Evolutionary conservation across 2,797 vertebrate genomes (phyloP).

Genomic region (Champsocephalus gunnari): DNA sequence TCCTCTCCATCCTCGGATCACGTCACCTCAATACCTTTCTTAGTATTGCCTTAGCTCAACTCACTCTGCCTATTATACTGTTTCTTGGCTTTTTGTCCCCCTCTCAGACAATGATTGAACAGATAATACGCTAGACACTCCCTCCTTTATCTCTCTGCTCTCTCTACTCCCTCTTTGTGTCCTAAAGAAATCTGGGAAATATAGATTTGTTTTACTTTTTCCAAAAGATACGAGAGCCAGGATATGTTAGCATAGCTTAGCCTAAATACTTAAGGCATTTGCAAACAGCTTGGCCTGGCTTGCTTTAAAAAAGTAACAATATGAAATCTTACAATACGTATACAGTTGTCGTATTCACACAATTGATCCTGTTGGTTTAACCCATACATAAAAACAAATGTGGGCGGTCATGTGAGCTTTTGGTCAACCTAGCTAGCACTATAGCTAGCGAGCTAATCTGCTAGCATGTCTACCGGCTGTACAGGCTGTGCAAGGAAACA

Average conservation of each 20-base stretch:
- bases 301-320: not conserved
- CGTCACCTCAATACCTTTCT: constrained; percentile 49
- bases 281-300: not conserved
- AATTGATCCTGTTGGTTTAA: not conserved
- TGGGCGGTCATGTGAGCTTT: not conserved
- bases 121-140: not conserved
- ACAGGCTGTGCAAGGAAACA: not conserved
- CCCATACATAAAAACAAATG: not conserved
- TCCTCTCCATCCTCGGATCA: constrained; percentile 47
- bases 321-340: not conserved
- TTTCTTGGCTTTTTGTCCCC: constrained; percentile 2
- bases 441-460: not conserved
- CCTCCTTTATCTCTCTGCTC: not conserved
- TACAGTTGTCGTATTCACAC: not conserved
- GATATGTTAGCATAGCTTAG: not conserved
- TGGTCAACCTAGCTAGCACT: not conserved
- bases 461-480: not conserved
- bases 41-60: not conserved
- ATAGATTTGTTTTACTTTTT: not conserved
- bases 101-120: constrained; percentile 2
- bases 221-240: not conserved
- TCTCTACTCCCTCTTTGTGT: not conserved
- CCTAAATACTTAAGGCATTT: not conserved
- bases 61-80: not conserved
- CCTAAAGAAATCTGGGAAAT: not conserved